These are phyloP conservation scores for Phortica okadai DNA, from an alignment of 2,888 invertebrate genomes.

Conservation along the genomic window DNA sequence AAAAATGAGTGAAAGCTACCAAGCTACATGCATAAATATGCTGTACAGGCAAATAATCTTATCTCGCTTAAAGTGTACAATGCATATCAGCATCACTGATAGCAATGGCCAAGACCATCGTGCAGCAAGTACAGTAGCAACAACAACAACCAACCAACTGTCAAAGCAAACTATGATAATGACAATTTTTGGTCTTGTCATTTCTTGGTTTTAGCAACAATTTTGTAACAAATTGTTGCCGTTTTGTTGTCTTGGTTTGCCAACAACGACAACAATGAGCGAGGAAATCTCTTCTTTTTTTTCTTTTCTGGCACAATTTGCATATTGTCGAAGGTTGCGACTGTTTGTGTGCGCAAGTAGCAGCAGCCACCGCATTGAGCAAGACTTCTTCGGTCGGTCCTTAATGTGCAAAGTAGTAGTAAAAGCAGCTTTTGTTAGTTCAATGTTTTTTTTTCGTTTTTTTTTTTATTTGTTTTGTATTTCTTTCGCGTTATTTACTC, in stretches of 20 bases:
- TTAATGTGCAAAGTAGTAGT: conserved; percentile 5
- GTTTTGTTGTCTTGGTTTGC: conserved; percentile 35
- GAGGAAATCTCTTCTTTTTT: conserved; percentile 22
- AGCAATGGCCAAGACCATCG: no score
- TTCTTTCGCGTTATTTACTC: background rate
- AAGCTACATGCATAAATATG: no score
- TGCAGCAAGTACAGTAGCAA: no score
- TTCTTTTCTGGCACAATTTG: conserved; percentile 53
- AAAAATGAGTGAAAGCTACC: no score
- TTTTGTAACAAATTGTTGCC: conserved; percentile 58
- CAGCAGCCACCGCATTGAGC: background rate
- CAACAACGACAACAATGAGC: no score
- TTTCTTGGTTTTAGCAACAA: conserved; percentile 51
- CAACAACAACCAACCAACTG: conserved; percentile 44
- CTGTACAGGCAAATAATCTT: no score
- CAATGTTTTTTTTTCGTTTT: conserved; percentile 1
- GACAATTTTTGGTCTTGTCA: conserved; percentile 40
- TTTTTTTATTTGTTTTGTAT: background rate
- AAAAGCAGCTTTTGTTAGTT: conserved; percentile 22
- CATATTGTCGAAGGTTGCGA: conserved; percentile 52
- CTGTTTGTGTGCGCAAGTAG: background rate
- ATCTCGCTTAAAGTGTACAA: no score
- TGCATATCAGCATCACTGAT: no score
- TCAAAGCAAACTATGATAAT: conserved; percentile 41
- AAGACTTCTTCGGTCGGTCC: no score